Conservation (phyloP, 1,140 invertebrate genomes). For the Heliconius eleuchia region DNA sequence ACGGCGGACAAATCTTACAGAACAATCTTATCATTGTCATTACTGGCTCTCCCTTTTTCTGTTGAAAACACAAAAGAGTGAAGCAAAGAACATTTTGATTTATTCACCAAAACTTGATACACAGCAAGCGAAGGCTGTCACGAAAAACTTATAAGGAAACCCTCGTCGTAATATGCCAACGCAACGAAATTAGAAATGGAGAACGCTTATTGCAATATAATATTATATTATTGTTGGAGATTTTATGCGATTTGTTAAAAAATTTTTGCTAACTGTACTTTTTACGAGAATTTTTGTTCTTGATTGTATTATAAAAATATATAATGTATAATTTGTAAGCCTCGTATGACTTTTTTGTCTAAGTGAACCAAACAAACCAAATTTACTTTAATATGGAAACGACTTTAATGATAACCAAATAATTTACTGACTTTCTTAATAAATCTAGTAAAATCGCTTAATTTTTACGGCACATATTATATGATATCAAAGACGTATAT, state of each 20-base stretch:
- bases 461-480: no score
- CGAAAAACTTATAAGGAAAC: conserved; percentile 21
- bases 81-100: conserved; percentile 6
- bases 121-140: conserved; percentile 20
- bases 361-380: no score
- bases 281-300: not conserved
- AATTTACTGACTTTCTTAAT: no score
- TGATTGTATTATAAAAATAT: not conserved
- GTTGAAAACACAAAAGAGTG: conserved; percentile 13
- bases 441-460: no score
- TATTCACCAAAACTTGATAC: conserved; percentile 18
- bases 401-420: no score
- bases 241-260: not conserved
- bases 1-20: not conserved
- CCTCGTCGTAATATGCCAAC: not conserved
- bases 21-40: not conserved
- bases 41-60: not conserved
- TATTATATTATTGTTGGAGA: not conserved
- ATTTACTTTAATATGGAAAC: not conserved
- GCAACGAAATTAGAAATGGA: conserved; percentile 7
- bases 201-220: not conserved
- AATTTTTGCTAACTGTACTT: not conserved
- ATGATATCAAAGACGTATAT: no score
- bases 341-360: not conserved
- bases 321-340: not conserved